Conservation (phyloP, 2,113 vertebrate species). For the Grammomys dolichurus region DNA sequence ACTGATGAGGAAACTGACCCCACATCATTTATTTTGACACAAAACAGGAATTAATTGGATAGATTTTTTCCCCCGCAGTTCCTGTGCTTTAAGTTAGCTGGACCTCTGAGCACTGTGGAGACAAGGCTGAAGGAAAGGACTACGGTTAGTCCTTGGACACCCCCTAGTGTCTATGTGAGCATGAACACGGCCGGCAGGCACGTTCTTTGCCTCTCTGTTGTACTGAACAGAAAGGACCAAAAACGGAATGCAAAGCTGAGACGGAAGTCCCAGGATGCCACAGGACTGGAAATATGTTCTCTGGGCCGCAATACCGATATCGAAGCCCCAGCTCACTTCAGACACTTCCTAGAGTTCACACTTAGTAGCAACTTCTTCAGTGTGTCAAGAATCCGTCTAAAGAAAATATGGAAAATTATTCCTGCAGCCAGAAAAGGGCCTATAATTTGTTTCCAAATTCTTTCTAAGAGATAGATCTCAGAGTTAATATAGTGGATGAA, state of each 20-base stretch:
- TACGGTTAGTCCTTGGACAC: slow-evolving; percentile 83
- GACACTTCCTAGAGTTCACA: slow-evolving; percentile 8
- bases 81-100: slow-evolving; percentile 67
- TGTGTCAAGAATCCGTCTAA: slow-evolving; percentile 40
- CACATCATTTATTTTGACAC: slow-evolving; percentile 65
- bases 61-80: slow-evolving; percentile 57
- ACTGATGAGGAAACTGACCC: slow-evolving; percentile 65
- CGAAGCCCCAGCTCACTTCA: neutral
- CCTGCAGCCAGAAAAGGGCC: neutral
- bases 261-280: neutral
- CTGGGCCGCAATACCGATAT: neutral
- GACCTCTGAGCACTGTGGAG: slow-evolving; percentile 63
- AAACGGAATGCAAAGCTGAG: neutral
- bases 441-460: slow-evolving; percentile 11
- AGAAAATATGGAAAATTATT: slow-evolving; percentile 52
- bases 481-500: slow-evolving; percentile 57
- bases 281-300: neutral
- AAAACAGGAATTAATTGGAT: slow-evolving; percentile 71
- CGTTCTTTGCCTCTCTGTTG: slow-evolving; percentile 4
- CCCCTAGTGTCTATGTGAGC: slow-evolving; percentile 82
- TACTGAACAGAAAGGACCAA: neutral
- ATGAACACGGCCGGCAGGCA: slow-evolving; percentile 52
- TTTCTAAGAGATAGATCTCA: slow-evolving; percentile 38
- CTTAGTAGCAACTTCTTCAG: slow-evolving; percentile 41
- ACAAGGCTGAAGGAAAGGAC: slow-evolving; percentile 57